Base-by-base conservation (phyloP, 2,113 vertebrate genomes). In the Pao palembangensis region DNA sequence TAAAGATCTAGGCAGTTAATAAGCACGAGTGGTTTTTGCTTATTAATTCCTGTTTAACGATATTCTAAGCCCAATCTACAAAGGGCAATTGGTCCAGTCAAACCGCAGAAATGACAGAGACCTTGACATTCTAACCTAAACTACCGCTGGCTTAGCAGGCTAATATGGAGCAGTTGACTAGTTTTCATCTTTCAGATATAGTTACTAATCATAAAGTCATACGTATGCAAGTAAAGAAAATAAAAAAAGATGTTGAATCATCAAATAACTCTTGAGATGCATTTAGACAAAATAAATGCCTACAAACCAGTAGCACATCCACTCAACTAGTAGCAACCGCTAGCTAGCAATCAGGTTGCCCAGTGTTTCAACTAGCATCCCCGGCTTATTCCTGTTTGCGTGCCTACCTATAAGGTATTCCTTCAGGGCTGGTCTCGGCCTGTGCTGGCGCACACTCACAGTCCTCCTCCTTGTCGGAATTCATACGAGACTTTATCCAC, bases 391-490 rank as follows among this genome's bases (percentile, higher is more conserved):
- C 76, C 79, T 77, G n/a, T 2, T 0, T 5, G 42, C 66, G 31
- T 73, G 62, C 88, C 81, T 79, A 89, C 90, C 88, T 89, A 43
- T 82, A 75, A 52, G 79, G 8, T 86, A 75, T 85, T 87, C 76
- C 78, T 55, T 73, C 71, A 20, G 87, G 85, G 85, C 80, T 84
- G 8, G 69, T 75, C 76, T 89, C 82, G 86, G 90, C 90, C 90
- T 90, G 88, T 85, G 89, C 86, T 87, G 88, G 87, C 88, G 89
- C 86, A 90, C 90, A 91, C 90, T 91, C 88, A 88, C 89, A 88
- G 85, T 89, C 86, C 86, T 88, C 83, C 77, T 90, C 79, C 86
- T 90, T 84, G 78, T 91, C 90, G 89, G 90, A 63, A 91, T 89
- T 91, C 89, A 91, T 91, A 89, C 90, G 90, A 88, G 81, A 87